Evolutionary conservation across 1,140 invertebrate genomes (phyloP).

Genomic region (Meloidogyne exigua): DNA sequence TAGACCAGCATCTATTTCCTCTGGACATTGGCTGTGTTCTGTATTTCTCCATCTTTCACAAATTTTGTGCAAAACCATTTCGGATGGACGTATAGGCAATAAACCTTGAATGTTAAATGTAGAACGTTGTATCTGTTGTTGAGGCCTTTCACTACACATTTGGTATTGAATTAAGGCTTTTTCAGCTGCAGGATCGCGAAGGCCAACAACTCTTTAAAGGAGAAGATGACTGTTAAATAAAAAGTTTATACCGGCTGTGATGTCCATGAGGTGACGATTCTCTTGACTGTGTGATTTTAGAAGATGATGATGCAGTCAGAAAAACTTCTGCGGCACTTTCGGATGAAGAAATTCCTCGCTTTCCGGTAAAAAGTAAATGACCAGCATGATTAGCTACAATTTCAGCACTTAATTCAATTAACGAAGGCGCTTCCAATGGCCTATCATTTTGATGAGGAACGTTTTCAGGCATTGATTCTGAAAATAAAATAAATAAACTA

Average conservation of each 20-base stretch:
- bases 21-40: conserved; percentile 18
- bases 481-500: not conserved
- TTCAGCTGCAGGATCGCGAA: conserved; percentile 17
- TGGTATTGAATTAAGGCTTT: conserved; percentile 23
- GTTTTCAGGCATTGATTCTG: conserved; percentile 27
- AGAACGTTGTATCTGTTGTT: not conserved
- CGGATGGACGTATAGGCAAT: conserved; percentile 7
- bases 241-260: not conserved
- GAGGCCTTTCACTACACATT: conserved; percentile 2
- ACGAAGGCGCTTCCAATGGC: conserved; percentile 31
- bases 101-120: not conserved
- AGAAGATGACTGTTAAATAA: not conserved
- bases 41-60: conserved; percentile 20
- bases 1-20: conserved; percentile 24
- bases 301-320: not conserved
- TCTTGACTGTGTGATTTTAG: not conserved
- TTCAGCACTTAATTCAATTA: conserved; percentile 31
- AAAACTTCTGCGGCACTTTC: not conserved
- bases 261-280: not conserved
- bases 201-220: conserved; percentile 1
- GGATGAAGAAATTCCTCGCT: not conserved
- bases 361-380: not conserved
- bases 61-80: conserved; percentile 16
- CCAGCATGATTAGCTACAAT: conserved; percentile 29
- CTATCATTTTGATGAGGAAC: conserved; percentile 15